These are phyloP conservation scores for Theodoxus fluviatilis DNA, from an alignment of 2,888 invertebrate genomes.

Conservation along the genomic window DNA sequence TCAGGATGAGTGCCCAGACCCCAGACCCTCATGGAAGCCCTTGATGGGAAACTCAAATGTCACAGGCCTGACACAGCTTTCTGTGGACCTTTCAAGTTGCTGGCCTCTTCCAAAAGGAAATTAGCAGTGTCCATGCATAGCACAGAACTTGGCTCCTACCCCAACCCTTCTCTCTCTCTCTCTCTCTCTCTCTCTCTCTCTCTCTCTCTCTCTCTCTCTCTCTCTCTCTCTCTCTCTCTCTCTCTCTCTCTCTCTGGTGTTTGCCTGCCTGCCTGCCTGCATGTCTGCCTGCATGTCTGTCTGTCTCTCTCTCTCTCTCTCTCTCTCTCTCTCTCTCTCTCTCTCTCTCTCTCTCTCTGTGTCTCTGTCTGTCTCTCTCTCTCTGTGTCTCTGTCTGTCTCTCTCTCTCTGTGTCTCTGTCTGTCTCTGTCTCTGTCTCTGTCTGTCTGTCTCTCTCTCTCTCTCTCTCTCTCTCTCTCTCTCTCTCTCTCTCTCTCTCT, in stretches of 20 bases:
- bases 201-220: conserved; percentile 4
- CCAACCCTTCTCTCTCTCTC: neutral
- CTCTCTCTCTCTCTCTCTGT: neutral
- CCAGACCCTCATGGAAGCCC: no score
- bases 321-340: conserved; percentile 2
- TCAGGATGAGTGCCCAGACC: no score
- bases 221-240: conserved; percentile 14
- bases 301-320: conserved; percentile 7
- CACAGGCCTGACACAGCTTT: no score
- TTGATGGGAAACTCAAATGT: no score
- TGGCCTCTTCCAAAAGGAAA: no score
- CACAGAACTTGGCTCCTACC: no score
- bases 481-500: no score
- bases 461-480: no score
- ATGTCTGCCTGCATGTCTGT: conserved; percentile 1
- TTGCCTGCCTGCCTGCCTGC: neutral
- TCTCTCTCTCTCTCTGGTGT: neutral
- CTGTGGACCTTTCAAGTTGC: no score
- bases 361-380: conserved; percentile 8
- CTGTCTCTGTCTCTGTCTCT: conserved; percentile 2
- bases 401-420: conserved; percentile 17
- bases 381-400: neutral
- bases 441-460: no score
- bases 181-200: conserved; percentile 6
- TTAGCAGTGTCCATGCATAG: no score